phyloP scores from a whole-genome alignment of 1,140 invertebrate species.

The Pseudobourletiella spinata region DNA sequence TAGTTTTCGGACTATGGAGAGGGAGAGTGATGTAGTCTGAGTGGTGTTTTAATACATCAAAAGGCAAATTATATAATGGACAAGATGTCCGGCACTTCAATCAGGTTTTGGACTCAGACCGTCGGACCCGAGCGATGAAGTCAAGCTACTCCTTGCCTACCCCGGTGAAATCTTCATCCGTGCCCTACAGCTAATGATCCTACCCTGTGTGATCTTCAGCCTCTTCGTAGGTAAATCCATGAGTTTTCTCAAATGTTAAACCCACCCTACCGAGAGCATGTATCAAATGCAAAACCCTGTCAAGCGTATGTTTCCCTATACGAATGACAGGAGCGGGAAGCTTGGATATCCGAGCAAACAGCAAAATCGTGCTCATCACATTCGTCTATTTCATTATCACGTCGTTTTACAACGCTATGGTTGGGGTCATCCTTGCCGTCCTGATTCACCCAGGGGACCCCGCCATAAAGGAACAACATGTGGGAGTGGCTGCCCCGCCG shows the following conservation, averaged over 20 bases:
- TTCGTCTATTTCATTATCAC: conserved; percentile 69
- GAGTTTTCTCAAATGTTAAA: neutral
- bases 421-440: conserved; percentile 63
- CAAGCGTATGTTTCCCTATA: too few species aligned
- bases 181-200: conserved; percentile 72
- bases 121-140: conserved; percentile 56
- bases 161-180: conserved; percentile 85
- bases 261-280: neutral
- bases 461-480: conserved; percentile 49
- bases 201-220: conserved; percentile 77
- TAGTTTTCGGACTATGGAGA: conserved; percentile 14
- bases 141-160: conserved; percentile 68
- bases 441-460: conserved; percentile 69
- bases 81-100: neutral
- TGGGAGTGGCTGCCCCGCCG: conserved; percentile 38
- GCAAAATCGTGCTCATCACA: conserved; percentile 68
- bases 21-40: conserved; percentile 25
- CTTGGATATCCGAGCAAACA: conserved; percentile 72
- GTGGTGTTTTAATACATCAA: conserved; percentile 22
- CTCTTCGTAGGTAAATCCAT: conserved; percentile 63
- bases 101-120: conserved; percentile 63
- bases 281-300: too few species aligned
- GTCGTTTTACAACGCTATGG: conserved; percentile 65
- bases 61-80: neutral
- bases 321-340: conserved; percentile 77